These are phyloP conservation scores for Lepidothrix coronata DNA, from an alignment of 2,113 vertebrate genomes.

Conservation along the genomic window DNA sequence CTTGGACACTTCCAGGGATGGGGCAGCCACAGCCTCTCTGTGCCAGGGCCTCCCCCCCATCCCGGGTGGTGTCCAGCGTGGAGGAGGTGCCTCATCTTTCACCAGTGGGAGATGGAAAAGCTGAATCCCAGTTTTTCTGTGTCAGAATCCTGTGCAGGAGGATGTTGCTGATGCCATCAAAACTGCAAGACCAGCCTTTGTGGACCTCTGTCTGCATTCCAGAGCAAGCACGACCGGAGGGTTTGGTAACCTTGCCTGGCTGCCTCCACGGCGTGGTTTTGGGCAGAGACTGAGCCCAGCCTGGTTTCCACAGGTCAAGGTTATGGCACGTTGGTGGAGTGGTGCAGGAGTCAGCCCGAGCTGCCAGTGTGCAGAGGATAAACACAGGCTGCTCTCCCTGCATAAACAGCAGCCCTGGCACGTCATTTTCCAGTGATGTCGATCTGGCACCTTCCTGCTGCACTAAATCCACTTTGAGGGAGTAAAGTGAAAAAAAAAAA, in stretches of 20 bases:
- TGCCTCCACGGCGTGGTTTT: background rate
- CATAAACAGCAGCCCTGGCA: constrained; percentile 48
- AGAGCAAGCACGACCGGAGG: background rate
- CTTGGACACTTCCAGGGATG: background rate
- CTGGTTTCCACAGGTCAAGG: constrained; percentile 1
- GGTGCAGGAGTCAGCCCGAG: background rate
- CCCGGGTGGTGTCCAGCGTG: background rate
- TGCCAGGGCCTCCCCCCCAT: background rate
- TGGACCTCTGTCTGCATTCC: background rate
- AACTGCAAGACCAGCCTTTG: background rate
- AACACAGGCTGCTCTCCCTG: constrained; percentile 9
- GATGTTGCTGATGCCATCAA: background rate
- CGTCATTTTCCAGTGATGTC: constrained; percentile 63
- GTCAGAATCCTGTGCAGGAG: background rate
- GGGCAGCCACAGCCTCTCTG: background rate
- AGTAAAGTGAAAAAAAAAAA: background rate
- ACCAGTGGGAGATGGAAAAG: background rate
- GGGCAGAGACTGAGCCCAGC: background rate
- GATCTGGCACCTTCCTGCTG: constrained; percentile 38
- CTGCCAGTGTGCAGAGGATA: background rate
- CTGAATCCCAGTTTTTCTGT: background rate
- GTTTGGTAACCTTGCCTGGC: background rate
- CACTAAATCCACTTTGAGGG: constrained; percentile 18
- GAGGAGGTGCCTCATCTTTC: background rate
- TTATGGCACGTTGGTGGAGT: background rate